Evolutionary conservation across 2,888 invertebrate species (phyloP), one percentile per base, ranked within the genome.

Genomic region (Agrilus mali): DNA sequence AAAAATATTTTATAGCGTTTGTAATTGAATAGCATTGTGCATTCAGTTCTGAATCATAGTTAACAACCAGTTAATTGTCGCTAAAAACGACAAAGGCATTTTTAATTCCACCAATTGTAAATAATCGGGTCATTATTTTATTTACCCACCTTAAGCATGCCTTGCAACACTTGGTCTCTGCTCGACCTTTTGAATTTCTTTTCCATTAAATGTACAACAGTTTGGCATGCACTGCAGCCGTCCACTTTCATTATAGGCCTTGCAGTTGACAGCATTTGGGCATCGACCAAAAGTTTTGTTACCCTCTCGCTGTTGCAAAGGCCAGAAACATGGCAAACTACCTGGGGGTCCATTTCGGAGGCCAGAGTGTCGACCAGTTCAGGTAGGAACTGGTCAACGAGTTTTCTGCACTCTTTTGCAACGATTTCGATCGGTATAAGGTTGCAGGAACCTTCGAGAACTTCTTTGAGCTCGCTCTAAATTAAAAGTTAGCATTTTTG

Each of bases 301-400:
- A 88, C 80, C 45, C 68, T 70, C 5, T 70, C 78, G 57, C 76
- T 89, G 62, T 92, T 90, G 56, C 92, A 92, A 6, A 92, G 75
- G 1, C 90, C 90, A 41, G 90, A 87, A 10, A 89, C 86, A 0
- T 86, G 78, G 63, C 90, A 92, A 32, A 92, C 90, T 32, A 82
- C 77, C 60, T 85, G 82, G 0, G 92, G 90, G 69, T 93, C 84
- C 92, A 93, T 92, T 67, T 92, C 75, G 0, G 92, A 92, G 1
- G 87, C 81, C 37, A 93, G 66, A 1, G 88, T 86, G 60, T 93
- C 92, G 27, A 92, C 79, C 43, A 93, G 64, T 60, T 93, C 87
- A 0, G 89, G 87, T 40, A 89, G 82, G 61, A 86, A 90, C 56
- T 90, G 76, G 61, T 93, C 89, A 0, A 82, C 86, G 42, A 92